Conservation (phyloP, 2,888 invertebrate genomes). For the Rhagonycha fulva region DNA sequence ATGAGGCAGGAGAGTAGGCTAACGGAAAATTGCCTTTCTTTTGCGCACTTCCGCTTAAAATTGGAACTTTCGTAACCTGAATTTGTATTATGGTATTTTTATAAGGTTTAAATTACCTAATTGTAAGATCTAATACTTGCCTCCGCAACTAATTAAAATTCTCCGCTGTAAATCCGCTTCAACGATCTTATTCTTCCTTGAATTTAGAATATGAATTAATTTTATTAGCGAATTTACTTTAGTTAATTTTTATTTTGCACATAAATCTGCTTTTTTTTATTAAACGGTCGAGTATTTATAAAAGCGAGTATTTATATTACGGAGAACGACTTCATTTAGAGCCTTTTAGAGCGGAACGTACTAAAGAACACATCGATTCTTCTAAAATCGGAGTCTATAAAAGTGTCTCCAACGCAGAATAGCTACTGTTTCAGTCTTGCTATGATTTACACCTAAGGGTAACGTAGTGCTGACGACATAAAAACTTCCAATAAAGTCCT, state of each 20-base stretch:
- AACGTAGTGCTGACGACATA: constrained; percentile 39
- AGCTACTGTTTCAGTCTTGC: constrained; percentile 30
- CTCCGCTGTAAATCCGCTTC: not conserved
- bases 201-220: not conserved
- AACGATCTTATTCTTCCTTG: not conserved
- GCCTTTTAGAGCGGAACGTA: constrained; percentile 17
- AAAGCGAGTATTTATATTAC: not conserved
- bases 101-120: not conserved
- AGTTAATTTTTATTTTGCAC: not conserved
- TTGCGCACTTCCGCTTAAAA: constrained; percentile 31
- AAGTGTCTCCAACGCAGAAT: constrained; percentile 35
- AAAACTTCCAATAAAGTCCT: constrained; percentile 37
- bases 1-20: constrained; percentile 34
- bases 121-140: not conserved
- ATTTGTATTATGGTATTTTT: constrained; percentile 19
- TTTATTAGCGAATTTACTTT: not conserved
- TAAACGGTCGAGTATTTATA: not conserved
- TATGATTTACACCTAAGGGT: constrained; percentile 37
- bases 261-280: not conserved
- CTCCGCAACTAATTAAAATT: not conserved
- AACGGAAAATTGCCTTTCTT: constrained; percentile 29
- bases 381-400: constrained; percentile 34
- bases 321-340: constrained; percentile 9
- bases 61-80: constrained; percentile 26
- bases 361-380: constrained; percentile 30